phyloP scores from a whole-genome alignment of 1,140 invertebrate genomes.

The Bombus affinis region DNA sequence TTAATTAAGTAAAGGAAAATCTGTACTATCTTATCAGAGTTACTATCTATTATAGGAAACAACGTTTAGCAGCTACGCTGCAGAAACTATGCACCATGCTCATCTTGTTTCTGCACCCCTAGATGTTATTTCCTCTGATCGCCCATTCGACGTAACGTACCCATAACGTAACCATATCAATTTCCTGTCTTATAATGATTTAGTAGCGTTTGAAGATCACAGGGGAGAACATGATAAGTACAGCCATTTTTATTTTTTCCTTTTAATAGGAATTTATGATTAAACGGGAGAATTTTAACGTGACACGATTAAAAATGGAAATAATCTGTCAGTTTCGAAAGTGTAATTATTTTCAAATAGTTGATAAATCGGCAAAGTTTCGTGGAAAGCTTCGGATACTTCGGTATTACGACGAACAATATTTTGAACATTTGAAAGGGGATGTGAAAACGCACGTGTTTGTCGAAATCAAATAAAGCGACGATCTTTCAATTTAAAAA shows the following conservation, averaged over 20 bases:
- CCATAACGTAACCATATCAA: background rate
- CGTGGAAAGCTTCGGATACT: too few species aligned
- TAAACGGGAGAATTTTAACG: background rate
- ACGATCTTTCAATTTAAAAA: too few species aligned
- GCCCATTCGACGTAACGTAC: constrained; percentile 5
- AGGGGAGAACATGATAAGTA: background rate
- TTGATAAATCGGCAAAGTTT: too few species aligned
- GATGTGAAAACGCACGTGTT: too few species aligned
- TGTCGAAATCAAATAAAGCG: too few species aligned
- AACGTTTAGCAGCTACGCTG: constrained; percentile 8
- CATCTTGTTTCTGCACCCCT: constrained; percentile 36
- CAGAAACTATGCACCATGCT: constrained; percentile 41
- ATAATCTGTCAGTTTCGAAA: too few species aligned
- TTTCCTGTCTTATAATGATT: too few species aligned
- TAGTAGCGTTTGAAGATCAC: background rate
- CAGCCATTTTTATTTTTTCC: background rate
- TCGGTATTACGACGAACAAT: too few species aligned
- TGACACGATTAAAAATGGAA: background rate
- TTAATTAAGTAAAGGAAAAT: background rate
- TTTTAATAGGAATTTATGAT: background rate
- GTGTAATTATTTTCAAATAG: too few species aligned
- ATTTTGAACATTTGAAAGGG: too few species aligned
- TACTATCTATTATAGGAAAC: background rate
- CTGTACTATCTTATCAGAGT: constrained; percentile 31
- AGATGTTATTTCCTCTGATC: constrained; percentile 21